phyloP scores from a whole-genome alignment of 2,888 invertebrate species.

The Invenusta paracnida region DNA sequence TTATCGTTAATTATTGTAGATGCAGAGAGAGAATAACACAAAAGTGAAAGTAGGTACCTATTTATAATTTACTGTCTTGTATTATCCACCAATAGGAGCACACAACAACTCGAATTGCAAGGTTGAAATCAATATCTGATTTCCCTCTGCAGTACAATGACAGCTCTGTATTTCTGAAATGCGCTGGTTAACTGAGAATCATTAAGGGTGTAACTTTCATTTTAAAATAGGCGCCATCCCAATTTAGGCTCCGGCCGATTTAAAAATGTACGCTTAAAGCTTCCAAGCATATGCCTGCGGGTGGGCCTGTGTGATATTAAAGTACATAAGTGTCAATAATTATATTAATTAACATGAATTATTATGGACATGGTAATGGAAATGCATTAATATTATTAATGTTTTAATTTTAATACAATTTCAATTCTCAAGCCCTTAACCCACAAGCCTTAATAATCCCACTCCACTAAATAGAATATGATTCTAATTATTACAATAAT shows the following conservation, averaged over 20 bases:
- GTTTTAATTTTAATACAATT: no score
- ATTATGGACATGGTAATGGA: no score
- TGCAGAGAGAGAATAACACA: background rate
- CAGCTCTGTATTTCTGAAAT: constrained; percentile 20
- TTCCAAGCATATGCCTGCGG: background rate
- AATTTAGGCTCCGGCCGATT: background rate
- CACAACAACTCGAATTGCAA: constrained; percentile 5
- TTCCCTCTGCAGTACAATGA: constrained; percentile 8
- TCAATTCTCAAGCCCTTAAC: no score
- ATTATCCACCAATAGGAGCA: constrained; percentile 26
- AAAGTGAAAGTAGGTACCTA: background rate
- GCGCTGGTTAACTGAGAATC: background rate
- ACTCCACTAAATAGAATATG: no score
- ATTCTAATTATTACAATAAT: no score
- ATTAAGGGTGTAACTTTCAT: background rate
- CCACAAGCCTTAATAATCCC: no score
- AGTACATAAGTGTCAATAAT: no score
- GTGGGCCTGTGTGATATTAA: background rate
- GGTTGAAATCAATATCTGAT: constrained; percentile 29
- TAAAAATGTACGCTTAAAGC: background rate
- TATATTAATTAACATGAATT: no score
- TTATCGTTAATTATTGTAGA: background rate
- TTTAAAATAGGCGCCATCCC: background rate
- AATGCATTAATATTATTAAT: no score
- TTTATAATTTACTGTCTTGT: constrained; percentile 17